Evolutionary conservation across 2,113 vertebrate species (phyloP).

Genomic region (Phylloscopus trochilus): DNA sequence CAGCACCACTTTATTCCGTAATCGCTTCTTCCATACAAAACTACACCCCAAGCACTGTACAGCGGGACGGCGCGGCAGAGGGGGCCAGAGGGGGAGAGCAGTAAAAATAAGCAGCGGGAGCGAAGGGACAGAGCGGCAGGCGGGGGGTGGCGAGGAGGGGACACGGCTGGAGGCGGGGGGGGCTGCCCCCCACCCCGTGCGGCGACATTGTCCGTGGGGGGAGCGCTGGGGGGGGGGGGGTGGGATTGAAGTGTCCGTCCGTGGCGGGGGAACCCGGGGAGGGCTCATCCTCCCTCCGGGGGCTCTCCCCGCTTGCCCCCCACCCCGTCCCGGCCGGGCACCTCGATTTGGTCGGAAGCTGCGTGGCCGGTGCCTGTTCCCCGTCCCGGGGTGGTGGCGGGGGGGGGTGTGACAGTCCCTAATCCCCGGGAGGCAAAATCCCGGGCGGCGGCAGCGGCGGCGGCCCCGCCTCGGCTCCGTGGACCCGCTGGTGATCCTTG

Average conservation of each 20-base stretch:
- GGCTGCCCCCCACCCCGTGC: too few relatives aligned
- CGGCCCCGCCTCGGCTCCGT: neutral
- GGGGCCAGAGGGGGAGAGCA: neutral
- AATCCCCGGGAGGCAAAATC: neutral
- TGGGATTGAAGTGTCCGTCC: neutral
- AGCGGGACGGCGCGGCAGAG: neutral
- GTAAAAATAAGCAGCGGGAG: constrained; percentile 1
- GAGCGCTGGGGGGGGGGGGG: neutral
- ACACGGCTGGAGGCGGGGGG: too few relatives aligned
- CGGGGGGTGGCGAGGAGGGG: too few relatives aligned
- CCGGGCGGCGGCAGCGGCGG: neutral
- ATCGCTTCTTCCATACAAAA: constrained; percentile 51
- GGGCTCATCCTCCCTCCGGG: neutral
- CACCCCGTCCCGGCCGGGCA: neutral
- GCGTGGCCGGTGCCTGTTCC: neutral
- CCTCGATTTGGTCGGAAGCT: neutral
- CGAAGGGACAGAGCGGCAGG: neutral
- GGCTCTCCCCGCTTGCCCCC: neutral
- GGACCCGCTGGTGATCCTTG: constrained; percentile 59
- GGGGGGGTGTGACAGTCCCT: neutral
- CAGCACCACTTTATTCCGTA: constrained; percentile 11
- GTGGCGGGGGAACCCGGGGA: neutral
- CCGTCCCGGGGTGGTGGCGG: neutral
- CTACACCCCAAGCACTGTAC: constrained; percentile 56
- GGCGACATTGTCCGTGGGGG: too few relatives aligned